phyloP scores from a whole-genome alignment of 1,140 invertebrate genomes.

The Leptonema lineaticorne region DNA sequence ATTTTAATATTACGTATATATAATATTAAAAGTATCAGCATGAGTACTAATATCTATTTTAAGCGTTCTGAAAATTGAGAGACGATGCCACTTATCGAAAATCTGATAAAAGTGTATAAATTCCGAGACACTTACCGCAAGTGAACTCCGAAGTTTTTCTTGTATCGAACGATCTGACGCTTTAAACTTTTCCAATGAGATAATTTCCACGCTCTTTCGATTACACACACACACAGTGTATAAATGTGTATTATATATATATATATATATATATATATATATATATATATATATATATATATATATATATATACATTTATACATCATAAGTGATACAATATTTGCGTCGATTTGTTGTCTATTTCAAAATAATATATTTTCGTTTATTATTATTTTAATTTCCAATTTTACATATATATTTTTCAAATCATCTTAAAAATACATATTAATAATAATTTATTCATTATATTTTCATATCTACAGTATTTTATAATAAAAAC shows the following conservation, averaged over 20 bases:
- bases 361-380: too few relatives aligned
- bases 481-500: too few relatives aligned
- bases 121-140: not conserved
- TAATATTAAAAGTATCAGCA: too few relatives aligned
- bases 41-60: too few relatives aligned
- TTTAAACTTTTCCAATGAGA: conserved; percentile 23
- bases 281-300: not conserved
- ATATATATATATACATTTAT: not conserved
- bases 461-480: too few relatives aligned
- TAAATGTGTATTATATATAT: not conserved
- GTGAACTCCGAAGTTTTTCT: conserved; percentile 33
- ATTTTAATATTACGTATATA: too few relatives aligned
- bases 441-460: too few relatives aligned
- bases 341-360: too few relatives aligned
- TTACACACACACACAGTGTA: not conserved
- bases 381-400: too few relatives aligned
- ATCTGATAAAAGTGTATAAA: not conserved
- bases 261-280: not conserved
- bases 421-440: too few relatives aligned
- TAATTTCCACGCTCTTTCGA: conserved; percentile 11
- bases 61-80: too few relatives aligned
- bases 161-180: conserved; percentile 35
- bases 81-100: not conserved
- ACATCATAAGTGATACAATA: not conserved
- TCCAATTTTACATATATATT: too few relatives aligned